Evolutionary conservation across 2,113 vertebrate genomes (phyloP).

Genomic region (Serilophus lunatus): DNA sequence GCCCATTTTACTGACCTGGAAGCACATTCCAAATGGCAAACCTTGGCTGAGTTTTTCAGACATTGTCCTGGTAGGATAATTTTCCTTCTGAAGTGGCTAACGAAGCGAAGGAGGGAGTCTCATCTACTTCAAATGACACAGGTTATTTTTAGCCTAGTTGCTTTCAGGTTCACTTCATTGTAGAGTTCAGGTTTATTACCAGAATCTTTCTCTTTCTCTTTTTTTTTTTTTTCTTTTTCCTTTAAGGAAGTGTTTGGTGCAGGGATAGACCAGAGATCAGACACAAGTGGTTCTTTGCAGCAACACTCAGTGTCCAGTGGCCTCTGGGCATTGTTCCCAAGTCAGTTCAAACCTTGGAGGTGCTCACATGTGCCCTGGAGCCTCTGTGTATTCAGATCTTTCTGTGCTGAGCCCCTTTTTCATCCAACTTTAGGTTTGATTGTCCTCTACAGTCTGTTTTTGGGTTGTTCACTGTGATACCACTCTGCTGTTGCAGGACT

Average conservation of each 20-base stretch:
- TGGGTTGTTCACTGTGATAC: background rate
- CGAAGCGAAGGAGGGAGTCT: background rate
- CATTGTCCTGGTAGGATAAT: background rate
- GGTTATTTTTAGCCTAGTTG: background rate
- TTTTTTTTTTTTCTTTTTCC: rapidly evolving
- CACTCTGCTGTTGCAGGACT: slow-evolving; percentile 8
- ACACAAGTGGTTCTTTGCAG: background rate
- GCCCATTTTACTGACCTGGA: background rate
- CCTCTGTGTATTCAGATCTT: background rate
- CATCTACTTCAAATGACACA: background rate
- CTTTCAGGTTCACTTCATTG: slow-evolving; percentile 31
- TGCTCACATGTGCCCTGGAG: background rate
- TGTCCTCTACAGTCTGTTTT: background rate
- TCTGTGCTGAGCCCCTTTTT: slow-evolving; percentile 20
- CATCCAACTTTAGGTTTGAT: background rate
- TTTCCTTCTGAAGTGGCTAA: background rate
- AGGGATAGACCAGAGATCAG: background rate
- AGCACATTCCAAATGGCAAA: background rate
- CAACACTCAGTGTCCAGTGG: background rate
- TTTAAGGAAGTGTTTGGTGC: background rate
- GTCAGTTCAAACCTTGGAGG: background rate
- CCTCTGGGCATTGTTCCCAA: background rate
- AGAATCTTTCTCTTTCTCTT: background rate
- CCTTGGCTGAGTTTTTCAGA: background rate
- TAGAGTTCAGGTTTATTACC: background rate